A percentile compares a stretch with the other conserved stretches of the same genome.
Conservation (phyloP, 30 jellyfish, hydroid and myxozoan genomes). For the Clytia hemisphaerica region DNA sequence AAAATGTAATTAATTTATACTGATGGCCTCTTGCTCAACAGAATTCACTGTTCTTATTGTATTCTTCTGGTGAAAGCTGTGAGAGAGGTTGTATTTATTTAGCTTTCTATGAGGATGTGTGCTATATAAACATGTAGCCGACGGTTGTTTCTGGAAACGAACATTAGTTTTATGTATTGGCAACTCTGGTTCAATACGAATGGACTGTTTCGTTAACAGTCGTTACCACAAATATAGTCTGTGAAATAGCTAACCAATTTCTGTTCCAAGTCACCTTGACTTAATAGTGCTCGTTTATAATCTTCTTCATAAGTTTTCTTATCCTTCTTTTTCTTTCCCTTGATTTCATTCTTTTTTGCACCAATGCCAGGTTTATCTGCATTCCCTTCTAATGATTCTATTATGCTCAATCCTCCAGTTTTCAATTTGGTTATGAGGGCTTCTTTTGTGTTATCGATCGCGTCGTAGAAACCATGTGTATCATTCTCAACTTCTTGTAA, state of each 20-base stretch:
- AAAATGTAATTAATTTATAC: too few relatives aligned
- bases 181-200: too few relatives aligned
- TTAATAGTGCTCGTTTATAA: conserved; percentile 22
- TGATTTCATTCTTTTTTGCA: conserved; percentile 24
- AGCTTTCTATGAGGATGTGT: too few relatives aligned
- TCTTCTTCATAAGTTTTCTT: conserved; percentile 13
- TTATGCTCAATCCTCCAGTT: conserved; percentile 14
- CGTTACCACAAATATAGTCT: conserved; percentile 46
- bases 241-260: conserved; percentile 41
- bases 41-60: too few relatives aligned
- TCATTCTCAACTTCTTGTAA: conserved; percentile 37
- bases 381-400: conserved; percentile 11
- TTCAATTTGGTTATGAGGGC: conserved; percentile 20
- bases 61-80: too few relatives aligned
- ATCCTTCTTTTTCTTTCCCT: conserved; percentile 1
- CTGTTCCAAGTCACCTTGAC: conserved; percentile 25
- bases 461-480: conserved; percentile 32
- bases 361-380: not conserved
- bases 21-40: too few relatives aligned
- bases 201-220: conserved; percentile 20
- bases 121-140: too few relatives aligned
- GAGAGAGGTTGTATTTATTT: too few relatives aligned
- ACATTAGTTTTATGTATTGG: too few relatives aligned
- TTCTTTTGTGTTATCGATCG: conserved; percentile 23
- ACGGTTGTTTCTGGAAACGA: too few relatives aligned